Evolutionary conservation across 1,140 invertebrate species (phyloP).

Genomic region (Bicyclus anynana): DNA sequence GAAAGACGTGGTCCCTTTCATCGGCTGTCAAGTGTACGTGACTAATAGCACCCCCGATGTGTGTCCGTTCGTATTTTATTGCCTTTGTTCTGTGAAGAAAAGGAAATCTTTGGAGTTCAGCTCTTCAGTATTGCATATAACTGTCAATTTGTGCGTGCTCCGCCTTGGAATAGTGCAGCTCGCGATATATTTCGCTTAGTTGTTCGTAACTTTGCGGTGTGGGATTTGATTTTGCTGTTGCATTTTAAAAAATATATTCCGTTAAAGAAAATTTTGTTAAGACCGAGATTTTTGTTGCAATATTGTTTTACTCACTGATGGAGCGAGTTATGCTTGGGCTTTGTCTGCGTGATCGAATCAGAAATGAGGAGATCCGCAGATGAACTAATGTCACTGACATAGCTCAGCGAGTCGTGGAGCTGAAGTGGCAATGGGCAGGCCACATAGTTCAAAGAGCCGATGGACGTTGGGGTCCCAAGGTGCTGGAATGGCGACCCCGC

Average conservation of each 20-base stretch:
- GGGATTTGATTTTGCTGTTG: neutral
- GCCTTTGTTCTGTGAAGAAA: slow-evolving; percentile 16
- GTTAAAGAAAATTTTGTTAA: too few relatives aligned
- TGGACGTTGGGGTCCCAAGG: too few relatives aligned
- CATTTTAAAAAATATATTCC: neutral
- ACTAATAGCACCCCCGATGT: slow-evolving; percentile 41
- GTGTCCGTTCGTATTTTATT: slow-evolving; percentile 27
- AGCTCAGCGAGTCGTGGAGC: too few relatives aligned
- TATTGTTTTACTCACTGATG: too few relatives aligned
- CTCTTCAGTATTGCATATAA: slow-evolving; percentile 5
- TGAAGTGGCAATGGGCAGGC: too few relatives aligned
- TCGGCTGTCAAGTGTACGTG: slow-evolving; percentile 40
- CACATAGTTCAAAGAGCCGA: too few relatives aligned
- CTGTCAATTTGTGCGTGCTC: slow-evolving; percentile 8
- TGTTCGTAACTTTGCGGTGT: neutral
- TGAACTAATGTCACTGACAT: too few relatives aligned
- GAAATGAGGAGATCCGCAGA: too few relatives aligned
- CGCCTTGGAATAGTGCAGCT: neutral
- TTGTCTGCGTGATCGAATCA: too few relatives aligned
- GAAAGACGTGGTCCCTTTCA: slow-evolving; percentile 35
- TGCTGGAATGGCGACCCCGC: too few relatives aligned
- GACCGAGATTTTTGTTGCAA: too few relatives aligned
- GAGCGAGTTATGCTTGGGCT: too few relatives aligned
- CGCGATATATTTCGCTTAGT: neutral
- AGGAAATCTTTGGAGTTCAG: slow-evolving; percentile 12